Evolutionary conservation across 2,113 vertebrate species (phyloP).

Genomic region (Sinosuthora webbiana): DNA sequence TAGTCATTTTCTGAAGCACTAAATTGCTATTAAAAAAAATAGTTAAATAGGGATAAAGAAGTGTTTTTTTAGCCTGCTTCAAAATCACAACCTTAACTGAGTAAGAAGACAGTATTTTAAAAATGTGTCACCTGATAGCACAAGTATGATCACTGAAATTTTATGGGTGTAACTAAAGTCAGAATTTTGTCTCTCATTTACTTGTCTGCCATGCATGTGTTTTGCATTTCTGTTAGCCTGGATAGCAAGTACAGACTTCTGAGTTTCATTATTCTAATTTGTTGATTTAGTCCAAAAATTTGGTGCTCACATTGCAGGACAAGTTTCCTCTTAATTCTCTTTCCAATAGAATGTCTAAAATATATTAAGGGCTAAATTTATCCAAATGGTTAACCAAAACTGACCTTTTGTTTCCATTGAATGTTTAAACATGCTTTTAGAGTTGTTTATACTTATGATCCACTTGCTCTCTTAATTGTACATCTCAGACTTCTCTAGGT

Average conservation of each 20-base stretch:
- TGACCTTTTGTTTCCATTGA: neutral
- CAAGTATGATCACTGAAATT: neutral
- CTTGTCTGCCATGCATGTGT: neutral
- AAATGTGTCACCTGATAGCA: neutral
- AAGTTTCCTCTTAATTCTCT: neutral
- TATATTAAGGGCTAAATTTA: neutral
- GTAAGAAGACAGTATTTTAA: neutral
- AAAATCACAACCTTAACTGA: neutral
- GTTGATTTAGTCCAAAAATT: neutral
- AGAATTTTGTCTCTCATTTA: neutral
- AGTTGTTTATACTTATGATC: neutral
- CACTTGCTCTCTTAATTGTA: neutral
- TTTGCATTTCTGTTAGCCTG: constrained; percentile 17
- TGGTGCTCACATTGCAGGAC: neutral
- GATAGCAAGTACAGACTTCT: neutral
- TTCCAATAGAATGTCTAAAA: neutral
- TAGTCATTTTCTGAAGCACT: neutral
- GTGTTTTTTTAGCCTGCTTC: neutral
- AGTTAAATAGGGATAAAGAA: neutral
- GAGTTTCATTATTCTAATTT: neutral
- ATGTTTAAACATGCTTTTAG: neutral
- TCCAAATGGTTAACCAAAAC: neutral
- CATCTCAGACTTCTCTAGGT: neutral
- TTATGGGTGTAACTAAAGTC: neutral
- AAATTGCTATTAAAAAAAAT: neutral